Percentiles rank a stretch among this genome's conserved stretches.
These are phyloP conservation scores for Melinopterus prodromus DNA, from an alignment of 2,888 invertebrate genomes.

Conservation along the genomic window DNA sequence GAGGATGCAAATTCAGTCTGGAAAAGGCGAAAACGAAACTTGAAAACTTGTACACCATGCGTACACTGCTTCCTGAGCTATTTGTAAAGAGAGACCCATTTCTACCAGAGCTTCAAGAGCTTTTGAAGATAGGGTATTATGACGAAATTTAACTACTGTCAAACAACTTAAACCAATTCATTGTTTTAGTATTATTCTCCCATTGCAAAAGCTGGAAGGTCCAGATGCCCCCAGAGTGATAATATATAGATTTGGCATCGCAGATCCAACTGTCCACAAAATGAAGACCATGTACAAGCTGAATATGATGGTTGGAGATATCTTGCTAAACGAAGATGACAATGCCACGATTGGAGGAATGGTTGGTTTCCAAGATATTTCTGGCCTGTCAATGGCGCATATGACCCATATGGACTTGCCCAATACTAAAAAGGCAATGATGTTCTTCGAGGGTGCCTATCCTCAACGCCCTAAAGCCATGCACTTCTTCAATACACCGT, in stretches of 20 bases:
- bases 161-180: background rate
- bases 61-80: conserved; percentile 64
- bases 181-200: conserved; percentile 41
- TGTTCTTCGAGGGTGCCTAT: conserved; percentile 65
- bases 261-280: conserved; percentile 45
- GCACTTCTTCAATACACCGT: conserved; percentile 68
- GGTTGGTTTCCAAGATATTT: conserved; percentile 66
- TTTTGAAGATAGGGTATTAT: conserved; percentile 59
- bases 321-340: conserved; percentile 70
- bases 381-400: conserved; percentile 64
- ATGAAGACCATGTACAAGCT: conserved; percentile 59
- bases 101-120: conserved; percentile 47
- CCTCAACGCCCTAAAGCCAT: conserved; percentile 68
- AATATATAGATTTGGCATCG: conserved; percentile 51
- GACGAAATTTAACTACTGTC: background rate
- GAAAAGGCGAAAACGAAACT: conserved; percentile 70
- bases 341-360: conserved; percentile 61
- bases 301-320: conserved; percentile 66
- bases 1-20: conserved; percentile 72
- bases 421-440: conserved; percentile 65
- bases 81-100: conserved; percentile 59
- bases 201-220: conserved; percentile 46
- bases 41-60: conserved; percentile 67
- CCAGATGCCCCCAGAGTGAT: conserved; percentile 45
- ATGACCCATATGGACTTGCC: conserved; percentile 63